Conservation (phyloP, 2,797 vertebrate genomes). For the Pristis pectinata region DNA sequence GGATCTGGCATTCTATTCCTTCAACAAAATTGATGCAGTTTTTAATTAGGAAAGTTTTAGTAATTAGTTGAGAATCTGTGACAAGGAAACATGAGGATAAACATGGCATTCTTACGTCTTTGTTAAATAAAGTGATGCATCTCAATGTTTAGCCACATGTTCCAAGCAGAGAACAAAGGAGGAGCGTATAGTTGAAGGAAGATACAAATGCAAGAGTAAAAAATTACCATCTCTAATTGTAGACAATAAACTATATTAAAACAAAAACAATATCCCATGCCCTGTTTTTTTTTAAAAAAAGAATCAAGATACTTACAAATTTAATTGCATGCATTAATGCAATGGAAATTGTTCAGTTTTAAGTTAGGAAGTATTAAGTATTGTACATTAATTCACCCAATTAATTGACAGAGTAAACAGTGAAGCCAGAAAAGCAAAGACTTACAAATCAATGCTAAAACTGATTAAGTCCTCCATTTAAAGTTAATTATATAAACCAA, state of each 20-base stretch:
- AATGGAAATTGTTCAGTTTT: background rate
- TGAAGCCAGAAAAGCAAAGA: slow-evolving; percentile 9
- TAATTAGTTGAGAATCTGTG: background rate
- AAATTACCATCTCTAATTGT: background rate
- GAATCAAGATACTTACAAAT: background rate
- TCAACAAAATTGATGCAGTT: background rate
- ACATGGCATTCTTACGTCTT: background rate
- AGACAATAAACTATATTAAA: background rate
- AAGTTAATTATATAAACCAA: background rate
- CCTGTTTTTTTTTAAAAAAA: background rate
- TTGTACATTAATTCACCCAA: background rate
- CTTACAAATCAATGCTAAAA: background rate
- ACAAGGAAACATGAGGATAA: background rate
- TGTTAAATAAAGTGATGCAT: background rate
- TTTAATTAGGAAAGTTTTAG: background rate
- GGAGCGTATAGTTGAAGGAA: background rate
- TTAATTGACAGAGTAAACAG: background rate
- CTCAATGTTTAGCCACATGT: background rate
- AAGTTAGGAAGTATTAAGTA: background rate
- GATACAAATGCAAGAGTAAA: background rate
- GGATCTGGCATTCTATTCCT: background rate
- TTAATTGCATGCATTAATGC: background rate
- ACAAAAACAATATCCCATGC: background rate
- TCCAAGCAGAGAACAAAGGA: background rate
- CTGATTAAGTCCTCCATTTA: too few species aligned